Conservation (phyloP, 2,113 vertebrate genomes). For the Himantopus leucocephalus region DNA sequence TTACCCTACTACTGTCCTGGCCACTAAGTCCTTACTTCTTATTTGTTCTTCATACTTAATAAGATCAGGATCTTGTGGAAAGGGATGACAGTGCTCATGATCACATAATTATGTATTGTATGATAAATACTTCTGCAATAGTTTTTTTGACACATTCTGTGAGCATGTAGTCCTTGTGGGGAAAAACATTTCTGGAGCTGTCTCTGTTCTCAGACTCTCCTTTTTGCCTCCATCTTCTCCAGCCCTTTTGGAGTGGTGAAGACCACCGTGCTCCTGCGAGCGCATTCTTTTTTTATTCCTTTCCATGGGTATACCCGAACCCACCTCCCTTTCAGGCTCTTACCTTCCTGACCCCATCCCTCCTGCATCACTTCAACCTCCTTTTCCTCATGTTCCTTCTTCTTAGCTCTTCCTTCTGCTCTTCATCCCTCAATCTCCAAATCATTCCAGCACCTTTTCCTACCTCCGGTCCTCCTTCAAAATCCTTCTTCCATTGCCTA, state of each 20-base stretch:
- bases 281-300: background rate
- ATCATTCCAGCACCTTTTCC: background rate
- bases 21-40: background rate
- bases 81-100: background rate
- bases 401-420: background rate
- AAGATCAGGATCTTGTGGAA: background rate
- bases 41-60: background rate
- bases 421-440: background rate
- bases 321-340: background rate
- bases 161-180: background rate
- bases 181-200: background rate
- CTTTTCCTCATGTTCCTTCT: background rate
- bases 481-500: background rate
- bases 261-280: background rate
- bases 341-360: background rate
- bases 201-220: background rate
- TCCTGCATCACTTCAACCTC: background rate
- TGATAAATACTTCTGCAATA: background rate
- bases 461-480: background rate
- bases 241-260: background rate
- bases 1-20: background rate
- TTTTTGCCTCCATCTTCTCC: background rate
- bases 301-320: rapidly evolving
- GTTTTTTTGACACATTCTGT: background rate
- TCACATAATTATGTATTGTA: background rate